A percentile compares a stretch with the other conserved stretches of the same genome.
Evolutionary conservation across 2,113 vertebrate genomes (phyloP).

Genomic region (Pollachius pollachius): DNA sequence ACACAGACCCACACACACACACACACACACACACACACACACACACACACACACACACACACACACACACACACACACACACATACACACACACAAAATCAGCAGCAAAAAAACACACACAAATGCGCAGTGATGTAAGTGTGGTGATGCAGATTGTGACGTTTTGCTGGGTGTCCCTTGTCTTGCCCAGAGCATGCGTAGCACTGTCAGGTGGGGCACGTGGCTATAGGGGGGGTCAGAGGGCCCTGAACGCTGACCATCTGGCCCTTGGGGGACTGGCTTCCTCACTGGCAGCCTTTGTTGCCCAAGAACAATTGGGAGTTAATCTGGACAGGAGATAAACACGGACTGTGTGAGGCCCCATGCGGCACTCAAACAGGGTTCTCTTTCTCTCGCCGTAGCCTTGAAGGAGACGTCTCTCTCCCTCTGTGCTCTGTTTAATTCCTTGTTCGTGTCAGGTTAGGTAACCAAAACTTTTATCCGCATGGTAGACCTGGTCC

Average conservation of each 20-base stretch:
- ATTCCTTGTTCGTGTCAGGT: background rate
- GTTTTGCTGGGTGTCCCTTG: slow-evolving; percentile 60
- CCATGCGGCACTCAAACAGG: slow-evolving; percentile 49
- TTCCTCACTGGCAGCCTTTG: slow-evolving; percentile 90
- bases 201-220: slow-evolving; percentile 45
- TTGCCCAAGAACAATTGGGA: slow-evolving; percentile 88
- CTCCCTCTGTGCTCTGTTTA: slow-evolving; percentile 33
- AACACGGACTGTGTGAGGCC: slow-evolving; percentile 69
- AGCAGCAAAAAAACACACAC: no score
- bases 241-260: slow-evolving; percentile 88
- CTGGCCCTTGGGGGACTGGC: slow-evolving; percentile 82
- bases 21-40: no score
- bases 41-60: no score
- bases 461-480: background rate
- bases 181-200: slow-evolving; percentile 44
- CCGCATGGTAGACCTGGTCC: background rate
- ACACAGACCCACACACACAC: no score
- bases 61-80: no score
- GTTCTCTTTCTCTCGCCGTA: slow-evolving; percentile 44
- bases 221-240: slow-evolving; percentile 72
- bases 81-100: no score
- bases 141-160: slow-evolving; percentile 14
- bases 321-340: slow-evolving; percentile 87
- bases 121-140: background rate
- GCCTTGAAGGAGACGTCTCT: slow-evolving; percentile 66